These are phyloP conservation scores for Neuroterus valhalla DNA, from an alignment of 1,140 invertebrate species.

Conservation along the genomic window DNA sequence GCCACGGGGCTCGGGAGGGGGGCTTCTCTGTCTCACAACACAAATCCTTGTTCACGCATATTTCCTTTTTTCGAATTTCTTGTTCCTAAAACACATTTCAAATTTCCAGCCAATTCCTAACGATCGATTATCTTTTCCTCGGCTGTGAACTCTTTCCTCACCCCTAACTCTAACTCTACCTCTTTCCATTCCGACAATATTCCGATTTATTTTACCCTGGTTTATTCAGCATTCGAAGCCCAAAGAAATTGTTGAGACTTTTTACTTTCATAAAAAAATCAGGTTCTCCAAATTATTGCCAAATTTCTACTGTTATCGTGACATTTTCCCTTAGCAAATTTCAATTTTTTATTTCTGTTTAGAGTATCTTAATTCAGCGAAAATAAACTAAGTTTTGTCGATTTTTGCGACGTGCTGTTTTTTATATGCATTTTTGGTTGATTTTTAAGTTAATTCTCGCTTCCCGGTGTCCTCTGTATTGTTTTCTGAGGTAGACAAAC, in stretches of 20 bases:
- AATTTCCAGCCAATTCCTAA: neutral
- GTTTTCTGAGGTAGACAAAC: no score
- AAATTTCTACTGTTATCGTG: no score
- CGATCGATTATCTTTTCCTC: constrained; percentile 4
- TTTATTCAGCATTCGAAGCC: neutral
- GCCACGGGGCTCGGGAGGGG: constrained; percentile 12
- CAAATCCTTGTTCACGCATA: constrained; percentile 25
- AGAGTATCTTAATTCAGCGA: no score
- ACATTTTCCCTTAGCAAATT: no score
- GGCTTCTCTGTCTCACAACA: constrained; percentile 33
- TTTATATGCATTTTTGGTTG: no score
- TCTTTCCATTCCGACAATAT: neutral
- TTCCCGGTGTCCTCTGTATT: no score
- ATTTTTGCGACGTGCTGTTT: no score
- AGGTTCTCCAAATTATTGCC: no score
- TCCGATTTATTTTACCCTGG: neutral
- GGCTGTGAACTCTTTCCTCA: neutral
- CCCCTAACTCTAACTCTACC: neutral
- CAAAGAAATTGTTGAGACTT: neutral
- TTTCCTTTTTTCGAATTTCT: constrained; percentile 39
- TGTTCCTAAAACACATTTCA: neutral
- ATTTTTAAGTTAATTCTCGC: no score
- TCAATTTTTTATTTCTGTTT: no score
- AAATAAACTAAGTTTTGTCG: no score
- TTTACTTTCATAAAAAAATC: no score